Percentiles rank a stretch among this genome's conserved stretches.
phyloP scores from a whole-genome alignment of 1,140 invertebrate genomes.

The Ptiloglossa arizonensis region DNA sequence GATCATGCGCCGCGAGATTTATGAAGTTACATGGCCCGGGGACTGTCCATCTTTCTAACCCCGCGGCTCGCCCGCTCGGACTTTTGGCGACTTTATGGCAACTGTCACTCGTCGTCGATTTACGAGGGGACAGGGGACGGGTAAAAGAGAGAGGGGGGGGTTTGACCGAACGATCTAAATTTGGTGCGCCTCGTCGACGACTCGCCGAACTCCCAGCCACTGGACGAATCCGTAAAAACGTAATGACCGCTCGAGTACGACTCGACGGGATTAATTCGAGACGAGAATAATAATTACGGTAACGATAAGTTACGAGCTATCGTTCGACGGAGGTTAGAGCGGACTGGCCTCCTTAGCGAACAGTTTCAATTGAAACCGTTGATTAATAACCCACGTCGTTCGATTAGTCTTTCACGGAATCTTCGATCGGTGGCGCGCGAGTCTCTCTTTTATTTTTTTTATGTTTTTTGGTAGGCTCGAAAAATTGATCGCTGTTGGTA shows the following conservation, averaged over 20 bases:
- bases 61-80: slow-evolving; percentile 38
- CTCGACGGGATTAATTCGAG: slow-evolving; percentile 25
- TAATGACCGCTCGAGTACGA: slow-evolving; percentile 22
- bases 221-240: slow-evolving; percentile 27
- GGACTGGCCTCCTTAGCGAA: background rate
- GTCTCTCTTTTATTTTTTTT: no score
- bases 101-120: slow-evolving; percentile 60
- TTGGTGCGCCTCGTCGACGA: slow-evolving; percentile 5
- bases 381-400: background rate
- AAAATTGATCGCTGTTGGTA: no score
- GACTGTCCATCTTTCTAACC: slow-evolving; percentile 40
- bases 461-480: no score
- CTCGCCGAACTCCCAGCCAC: slow-evolving; percentile 4
- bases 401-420: background rate
- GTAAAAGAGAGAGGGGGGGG: no score
- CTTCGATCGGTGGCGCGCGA: background rate
- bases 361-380: background rate
- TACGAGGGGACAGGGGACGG: slow-evolving; percentile 57
- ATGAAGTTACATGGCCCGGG: slow-evolving; percentile 57
- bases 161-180: slow-evolving; percentile 52
- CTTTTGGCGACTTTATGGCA: slow-evolving; percentile 61
- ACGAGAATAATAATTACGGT: slow-evolving; percentile 35
- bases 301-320: slow-evolving; percentile 7
- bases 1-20: slow-evolving; percentile 71
- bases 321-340: background rate